A percentile compares a stretch with the other conserved stretches of the same genome.
phyloP scores from a whole-genome alignment of 2,797 vertebrate species.

The Simalia tracyae region DNA sequence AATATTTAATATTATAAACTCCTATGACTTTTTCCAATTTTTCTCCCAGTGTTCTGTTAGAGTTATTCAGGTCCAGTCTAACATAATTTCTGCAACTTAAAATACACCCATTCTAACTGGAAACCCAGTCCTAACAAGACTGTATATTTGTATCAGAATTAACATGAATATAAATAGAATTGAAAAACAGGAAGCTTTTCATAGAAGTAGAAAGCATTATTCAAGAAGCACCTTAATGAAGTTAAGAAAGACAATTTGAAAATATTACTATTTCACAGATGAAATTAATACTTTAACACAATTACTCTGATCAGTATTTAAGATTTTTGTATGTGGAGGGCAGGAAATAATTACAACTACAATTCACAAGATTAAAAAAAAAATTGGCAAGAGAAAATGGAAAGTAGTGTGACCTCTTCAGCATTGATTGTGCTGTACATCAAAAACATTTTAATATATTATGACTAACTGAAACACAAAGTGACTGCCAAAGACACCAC shows the following conservation, averaged over 20 bases:
- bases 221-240: neutral
- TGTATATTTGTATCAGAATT: neutral
- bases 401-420: neutral
- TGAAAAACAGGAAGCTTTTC: neutral
- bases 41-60: neutral
- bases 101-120: neutral
- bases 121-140: neutral
- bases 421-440: neutral
- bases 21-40: neutral
- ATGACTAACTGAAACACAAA: neutral
- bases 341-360: neutral
- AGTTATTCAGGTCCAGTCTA: neutral
- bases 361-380: neutral
- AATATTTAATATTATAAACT: neutral
- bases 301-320: neutral
- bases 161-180: neutral
- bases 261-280: neutral
- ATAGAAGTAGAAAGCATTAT: neutral
- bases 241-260: neutral
- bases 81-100: neutral
- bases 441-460: neutral
- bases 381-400: neutral
- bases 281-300: neutral
- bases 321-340: neutral
- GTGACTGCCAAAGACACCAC: neutral